Evolutionary conservation across 2,888 invertebrate species (phyloP).

Genomic region (Rhamnusium bicolor): DNA sequence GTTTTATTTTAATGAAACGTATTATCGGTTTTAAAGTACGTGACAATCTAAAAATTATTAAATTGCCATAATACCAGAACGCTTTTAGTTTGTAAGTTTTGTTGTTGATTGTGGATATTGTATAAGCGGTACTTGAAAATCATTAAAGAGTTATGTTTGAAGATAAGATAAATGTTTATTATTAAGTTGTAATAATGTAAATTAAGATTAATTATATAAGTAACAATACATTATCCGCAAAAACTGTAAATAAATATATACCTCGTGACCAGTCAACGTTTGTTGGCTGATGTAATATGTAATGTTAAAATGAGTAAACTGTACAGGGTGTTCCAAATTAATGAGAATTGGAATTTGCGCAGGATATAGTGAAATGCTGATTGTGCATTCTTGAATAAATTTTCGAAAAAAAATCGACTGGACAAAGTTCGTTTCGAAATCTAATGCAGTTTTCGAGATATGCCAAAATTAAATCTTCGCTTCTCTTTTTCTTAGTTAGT

Average conservation of each 20-base stretch:
- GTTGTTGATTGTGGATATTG: not conserved
- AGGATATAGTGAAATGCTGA: no score
- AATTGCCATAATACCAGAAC: not conserved
- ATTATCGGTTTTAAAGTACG: not conserved
- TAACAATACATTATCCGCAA: not conserved
- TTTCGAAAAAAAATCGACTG: no score
- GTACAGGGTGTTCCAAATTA: no score
- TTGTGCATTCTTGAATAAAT: no score
- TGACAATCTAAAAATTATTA: not conserved
- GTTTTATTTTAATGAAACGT: no score
- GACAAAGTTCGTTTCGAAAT: no score
- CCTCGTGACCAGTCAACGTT: not conserved
- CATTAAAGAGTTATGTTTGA: not conserved
- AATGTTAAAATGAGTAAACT: not conserved
- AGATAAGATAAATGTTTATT: not conserved
- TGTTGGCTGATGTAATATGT: not conserved
- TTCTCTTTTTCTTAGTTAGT: no score
- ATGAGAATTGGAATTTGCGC: no score
- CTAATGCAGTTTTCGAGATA: no score
- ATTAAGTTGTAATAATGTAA: not conserved
- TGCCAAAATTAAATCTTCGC: no score
- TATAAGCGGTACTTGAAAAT: not conserved
- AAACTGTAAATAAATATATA: not conserved
- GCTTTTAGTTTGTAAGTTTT: not conserved
- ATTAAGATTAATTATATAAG: not conserved